Evolutionary conservation across 2,797 vertebrate species (phyloP), one percentile per base, ranked within the genome.

Genomic region (Coreius guichenoti): DNA sequence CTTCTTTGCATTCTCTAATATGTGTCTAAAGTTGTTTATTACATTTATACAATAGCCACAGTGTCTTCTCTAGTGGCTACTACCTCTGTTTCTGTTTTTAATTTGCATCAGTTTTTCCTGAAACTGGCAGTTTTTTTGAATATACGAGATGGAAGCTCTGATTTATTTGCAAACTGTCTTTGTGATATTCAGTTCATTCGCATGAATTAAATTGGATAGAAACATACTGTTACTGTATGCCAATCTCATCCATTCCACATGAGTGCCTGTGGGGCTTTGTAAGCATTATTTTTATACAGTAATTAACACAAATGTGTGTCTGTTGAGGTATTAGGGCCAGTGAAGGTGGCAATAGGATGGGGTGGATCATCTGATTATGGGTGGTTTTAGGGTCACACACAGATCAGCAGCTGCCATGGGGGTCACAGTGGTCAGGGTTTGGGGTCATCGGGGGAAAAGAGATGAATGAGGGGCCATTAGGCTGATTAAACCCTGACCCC

Each of bases 401-500:
- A 87, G 70, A 82, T 79, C 83, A 87, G 33, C 82, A 86, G 74
- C 84, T 73, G 78, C 74, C 51, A 85, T 69, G 69, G 31, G 70
- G 61, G 82, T 69, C 81, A 51, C 17, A 36, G n/a, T 43, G 79
- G 26, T 47, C 49, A 39, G 74, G 2, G 29, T 69, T 74, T 36
- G 47, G 54, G 87, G 47, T 80, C 79, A 69, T 84, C 5, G 69
- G 74, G 49, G 31, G 29, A 79, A 54, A 47, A 81, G 33, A 83
- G 81, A 58, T 81, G 63, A 63, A 82, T 14, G 11, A 70, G 47
- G 45, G 8, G 14, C 43, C 70, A 84, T 84, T 80, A 80, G 54
- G 78, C 86, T 89, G 86, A 87, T 85, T 87, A 87, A 89, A 81
- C 83, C 51, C 86, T 87, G 86, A 89, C 83, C 88, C 51, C 31